Conservation (phyloP, 2,113 vertebrate genomes). For the Amphiprion percula region DNA sequence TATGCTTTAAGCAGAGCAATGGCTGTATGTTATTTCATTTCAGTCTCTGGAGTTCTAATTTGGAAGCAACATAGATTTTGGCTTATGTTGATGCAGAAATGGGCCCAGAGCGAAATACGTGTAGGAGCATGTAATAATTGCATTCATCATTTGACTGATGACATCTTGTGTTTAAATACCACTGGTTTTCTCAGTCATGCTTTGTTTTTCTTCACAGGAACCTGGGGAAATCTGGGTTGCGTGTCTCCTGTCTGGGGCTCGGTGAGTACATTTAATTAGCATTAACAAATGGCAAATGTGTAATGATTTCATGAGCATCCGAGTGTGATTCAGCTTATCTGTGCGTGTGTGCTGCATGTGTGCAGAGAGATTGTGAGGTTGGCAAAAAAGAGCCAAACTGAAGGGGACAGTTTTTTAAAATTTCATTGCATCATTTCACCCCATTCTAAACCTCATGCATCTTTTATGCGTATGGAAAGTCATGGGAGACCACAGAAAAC, state of each 20-base stretch:
- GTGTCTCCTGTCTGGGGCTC: slow-evolving; percentile 96
- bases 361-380: neutral
- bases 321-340: slow-evolving; percentile 17
- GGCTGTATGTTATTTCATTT: slow-evolving; percentile 3
- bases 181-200: slow-evolving; percentile 17
- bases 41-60: neutral
- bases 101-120: neutral
- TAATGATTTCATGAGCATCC: slow-evolving; percentile 41
- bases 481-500: slow-evolving; percentile 33
- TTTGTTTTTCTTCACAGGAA: slow-evolving; percentile 85
- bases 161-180: slow-evolving; percentile 25
- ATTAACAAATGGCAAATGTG: slow-evolving; percentile 33
- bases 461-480: slow-evolving; percentile 45
- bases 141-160: slow-evolving; percentile 22
- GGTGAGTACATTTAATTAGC: slow-evolving; percentile 88
- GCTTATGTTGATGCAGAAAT: neutral
- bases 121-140: neutral
- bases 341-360: slow-evolving; percentile 1
- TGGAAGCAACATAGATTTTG: slow-evolving; percentile 19
- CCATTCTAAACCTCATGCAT: slow-evolving; percentile 50
- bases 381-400: neutral
- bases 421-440: slow-evolving; percentile 35
- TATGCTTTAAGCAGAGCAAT: neutral
- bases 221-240: slow-evolving; percentile 96
- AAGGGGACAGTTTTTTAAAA: slow-evolving; percentile 5